Base-by-base conservation (phyloP, 2,888 invertebrate genomes). In the Lacanobia wlatinum region DNA sequence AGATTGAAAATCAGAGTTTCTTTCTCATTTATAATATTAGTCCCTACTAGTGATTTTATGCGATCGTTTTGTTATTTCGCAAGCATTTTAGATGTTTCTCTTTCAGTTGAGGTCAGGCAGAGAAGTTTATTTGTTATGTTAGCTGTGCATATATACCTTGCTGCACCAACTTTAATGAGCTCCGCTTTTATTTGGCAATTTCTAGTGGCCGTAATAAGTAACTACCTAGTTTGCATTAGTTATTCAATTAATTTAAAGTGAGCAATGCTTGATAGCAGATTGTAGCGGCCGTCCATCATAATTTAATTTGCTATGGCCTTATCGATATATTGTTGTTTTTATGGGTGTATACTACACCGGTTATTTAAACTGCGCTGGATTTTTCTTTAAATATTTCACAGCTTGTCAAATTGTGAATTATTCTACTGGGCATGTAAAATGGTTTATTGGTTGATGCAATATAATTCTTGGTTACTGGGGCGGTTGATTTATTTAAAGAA, bases 221-320 rank as follows among this genome's bases (percentile, higher is more conserved):
- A 1, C 28, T 28, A 28, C 28, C 28, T 3, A 34, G 40, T 40
- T 62, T 48, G 12, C 21, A 16, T 58, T 46, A 52, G 6, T 6
- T 34, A 67, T 61, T 56, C 10, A 74, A 64, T 80, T 53, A 68
- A 48, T 60, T 67, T 56, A 62, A 62, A 53, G 23, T 40, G 38
- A 28, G 34, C 40, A 38, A 53, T 60, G 60, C 52, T 55, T 40
- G 56, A 50, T 46, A 43, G 38, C 34, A 46, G n/a, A 64, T 74
- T 74, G 50, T 52, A 64, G 18, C 60, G 68, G 63, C 34, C 16
- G 46, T 68, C 75, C 10, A 40, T 61, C 68, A 56, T 64, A 61
- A 68, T 80, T 74, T 40, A 28, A 64, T 78, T 64, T 23, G 52
- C 28, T 64, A 28, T 40, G 40, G 60, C 23, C 56, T 65, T 80